Percentiles rank a stretch among this genome's conserved stretches.
Evolutionary conservation across 2,888 invertebrate species (phyloP).

Genomic region (Harpalus rubripes): DNA sequence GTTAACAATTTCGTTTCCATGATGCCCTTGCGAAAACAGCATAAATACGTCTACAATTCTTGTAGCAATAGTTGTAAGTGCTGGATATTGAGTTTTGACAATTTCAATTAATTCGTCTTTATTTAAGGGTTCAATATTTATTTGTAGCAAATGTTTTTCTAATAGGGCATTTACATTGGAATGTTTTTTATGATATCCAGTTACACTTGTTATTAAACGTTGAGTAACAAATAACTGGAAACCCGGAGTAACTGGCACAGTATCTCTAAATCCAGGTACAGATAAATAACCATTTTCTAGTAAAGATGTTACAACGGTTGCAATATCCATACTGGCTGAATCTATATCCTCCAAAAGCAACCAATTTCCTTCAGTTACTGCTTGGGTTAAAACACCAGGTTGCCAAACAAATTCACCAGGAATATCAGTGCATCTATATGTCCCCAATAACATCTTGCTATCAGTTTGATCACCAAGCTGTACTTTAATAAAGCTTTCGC

Average conservation of each 20-base stretch:
- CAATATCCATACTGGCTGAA: conserved; percentile 94
- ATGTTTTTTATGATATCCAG: conserved; percentile 82
- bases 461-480: conserved; percentile 99
- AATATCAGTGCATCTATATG: conserved; percentile 95
- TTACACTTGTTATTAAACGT: conserved; percentile 82
- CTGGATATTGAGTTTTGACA: conserved; percentile 84
- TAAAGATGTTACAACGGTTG: conserved; percentile 91
- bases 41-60: conserved; percentile 91
- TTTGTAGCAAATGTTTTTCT: conserved; percentile 90
- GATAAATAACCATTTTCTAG: conserved; percentile 90
- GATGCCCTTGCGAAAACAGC: conserved; percentile 87
- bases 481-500: conserved; percentile 86
- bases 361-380: conserved; percentile 93
- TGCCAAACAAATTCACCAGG: conserved; percentile 99
- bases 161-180: conserved; percentile 84
- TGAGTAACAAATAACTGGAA: conserved; percentile 97
- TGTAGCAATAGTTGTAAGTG: conserved; percentile 85
- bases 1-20: conserved; percentile 78
- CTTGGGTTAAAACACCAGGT: conserved; percentile 95
- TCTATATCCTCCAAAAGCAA: conserved; percentile 97
- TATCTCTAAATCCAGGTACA: conserved; percentile 93
- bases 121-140: conserved; percentile 89
- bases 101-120: conserved; percentile 87
- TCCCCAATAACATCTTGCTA: conserved; percentile 95
- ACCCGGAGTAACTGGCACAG: conserved; percentile 88